These are phyloP conservation scores for Corella eumyota DNA, from an alignment of 23 tunicate genomes.

Conservation along the genomic window DNA sequence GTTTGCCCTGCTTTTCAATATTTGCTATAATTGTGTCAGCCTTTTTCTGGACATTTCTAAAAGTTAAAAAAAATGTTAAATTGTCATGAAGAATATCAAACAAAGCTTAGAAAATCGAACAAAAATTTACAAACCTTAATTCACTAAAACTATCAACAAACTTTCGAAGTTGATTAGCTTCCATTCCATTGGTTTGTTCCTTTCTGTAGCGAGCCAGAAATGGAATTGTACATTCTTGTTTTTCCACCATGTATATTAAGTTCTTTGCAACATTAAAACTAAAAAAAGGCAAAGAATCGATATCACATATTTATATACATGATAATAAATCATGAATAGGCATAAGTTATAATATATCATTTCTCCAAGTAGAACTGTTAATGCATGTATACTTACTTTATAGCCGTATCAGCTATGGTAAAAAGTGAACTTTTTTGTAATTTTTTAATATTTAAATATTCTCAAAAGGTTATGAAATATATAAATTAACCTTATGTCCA, in stretches of 20 bases:
- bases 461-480: no score
- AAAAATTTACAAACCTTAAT: no score
- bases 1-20: constrained; percentile 59
- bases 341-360: no score
- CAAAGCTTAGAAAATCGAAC: no score
- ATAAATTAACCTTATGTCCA: no score
- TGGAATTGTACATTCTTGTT: constrained; percentile 81
- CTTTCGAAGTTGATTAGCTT: constrained; percentile 53
- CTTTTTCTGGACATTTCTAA: constrained; percentile 65
- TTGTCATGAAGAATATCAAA: no score
- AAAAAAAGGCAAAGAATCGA: background rate
- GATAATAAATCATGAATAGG: no score
- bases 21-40: constrained; percentile 34
- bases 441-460: no score
- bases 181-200: constrained; percentile 69
- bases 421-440: no score
- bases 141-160: constrained; percentile 39
- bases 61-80: constrained; percentile 1
- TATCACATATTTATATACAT: background rate
- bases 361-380: no score
- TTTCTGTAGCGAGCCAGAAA: constrained; percentile 83
- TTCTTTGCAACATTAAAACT: constrained; percentile 28
- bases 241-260: constrained; percentile 44
- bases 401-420: no score
- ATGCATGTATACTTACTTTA: no score